These are phyloP conservation scores for Hermatobates lingyangjiaoensis DNA, from an alignment of 1,140 invertebrate species.

Conservation along the genomic window DNA sequence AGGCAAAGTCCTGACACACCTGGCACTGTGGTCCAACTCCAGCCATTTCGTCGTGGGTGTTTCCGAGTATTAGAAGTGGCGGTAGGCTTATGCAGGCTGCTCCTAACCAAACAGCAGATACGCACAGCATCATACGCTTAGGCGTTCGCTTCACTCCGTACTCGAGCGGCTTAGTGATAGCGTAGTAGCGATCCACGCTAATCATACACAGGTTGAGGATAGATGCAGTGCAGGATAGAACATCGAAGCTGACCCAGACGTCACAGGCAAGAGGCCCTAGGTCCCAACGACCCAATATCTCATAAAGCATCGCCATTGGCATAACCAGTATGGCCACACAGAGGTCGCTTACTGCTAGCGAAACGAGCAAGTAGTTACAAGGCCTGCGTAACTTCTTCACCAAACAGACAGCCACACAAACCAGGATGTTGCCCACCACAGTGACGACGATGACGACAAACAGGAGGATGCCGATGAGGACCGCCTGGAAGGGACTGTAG, in stretches of 20 bases:
- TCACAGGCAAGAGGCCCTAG: conserved; percentile 70
- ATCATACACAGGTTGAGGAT: conserved; percentile 86
- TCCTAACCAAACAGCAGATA: conserved; percentile 72
- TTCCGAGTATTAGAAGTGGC: conserved; percentile 70
- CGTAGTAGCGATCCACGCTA: conserved; percentile 70
- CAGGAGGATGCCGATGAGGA: conserved; percentile 48
- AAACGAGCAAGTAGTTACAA: conserved; percentile 76
- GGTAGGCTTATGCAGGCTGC: conserved; percentile 77
- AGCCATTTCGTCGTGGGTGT: conserved; percentile 42
- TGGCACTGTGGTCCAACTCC: conserved; percentile 46
- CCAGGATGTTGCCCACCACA: conserved; percentile 72
- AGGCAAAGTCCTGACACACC: conserved; percentile 71
- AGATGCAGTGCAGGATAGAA: conserved; percentile 65
- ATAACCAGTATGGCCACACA: conserved; percentile 66
- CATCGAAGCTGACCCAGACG: conserved; percentile 68
- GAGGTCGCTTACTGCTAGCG: conserved; percentile 70
- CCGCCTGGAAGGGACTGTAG: conserved; percentile 33
- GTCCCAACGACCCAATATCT: conserved; percentile 62
- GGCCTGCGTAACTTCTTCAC: conserved; percentile 66
- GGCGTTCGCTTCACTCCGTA: conserved; percentile 75
- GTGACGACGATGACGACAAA: conserved; percentile 59
- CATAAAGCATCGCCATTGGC: conserved; percentile 68
- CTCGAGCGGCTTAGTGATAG: conserved; percentile 77
- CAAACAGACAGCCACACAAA: conserved; percentile 71
- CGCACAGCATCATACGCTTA: conserved; percentile 61